phyloP scores from a whole-genome alignment of 2,888 invertebrate genomes.

The Cordilura impudica region DNA sequence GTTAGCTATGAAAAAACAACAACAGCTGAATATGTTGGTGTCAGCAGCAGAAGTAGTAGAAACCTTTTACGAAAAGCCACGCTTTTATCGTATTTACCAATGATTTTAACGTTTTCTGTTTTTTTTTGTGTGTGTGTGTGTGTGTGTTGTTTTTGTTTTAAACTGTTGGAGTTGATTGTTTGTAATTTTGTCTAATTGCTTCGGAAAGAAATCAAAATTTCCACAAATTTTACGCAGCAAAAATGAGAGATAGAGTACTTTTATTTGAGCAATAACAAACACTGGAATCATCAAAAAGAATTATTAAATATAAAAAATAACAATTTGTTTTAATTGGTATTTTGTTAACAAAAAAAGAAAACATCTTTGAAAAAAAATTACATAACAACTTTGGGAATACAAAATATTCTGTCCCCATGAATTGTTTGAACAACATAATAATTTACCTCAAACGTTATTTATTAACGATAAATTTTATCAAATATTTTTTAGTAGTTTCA shows the following conservation, averaged over 20 bases:
- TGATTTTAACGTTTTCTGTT: conserved; percentile 36
- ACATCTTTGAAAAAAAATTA: too few relatives aligned
- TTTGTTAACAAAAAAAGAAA: conserved; percentile 2
- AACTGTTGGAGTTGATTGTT: conserved; percentile 57
- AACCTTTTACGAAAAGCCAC: conserved; percentile 43
- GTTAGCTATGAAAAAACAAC: conserved; percentile 52
- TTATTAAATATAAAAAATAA: conserved; percentile 56
- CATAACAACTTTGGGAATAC: too few relatives aligned
- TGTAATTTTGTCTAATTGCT: conserved; percentile 62
- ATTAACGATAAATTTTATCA: too few relatives aligned
- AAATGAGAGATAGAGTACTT: not conserved
- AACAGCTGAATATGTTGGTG: conserved; percentile 34
- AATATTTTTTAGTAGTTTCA: too few relatives aligned
- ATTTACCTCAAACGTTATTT: too few relatives aligned
- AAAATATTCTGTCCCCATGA: too few relatives aligned
- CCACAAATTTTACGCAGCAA: conserved; percentile 42
- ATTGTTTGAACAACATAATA: too few relatives aligned
- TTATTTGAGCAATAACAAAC: conserved; percentile 19
- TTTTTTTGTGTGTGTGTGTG: not conserved
- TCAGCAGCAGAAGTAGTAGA: conserved; percentile 26
- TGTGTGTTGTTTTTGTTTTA: conserved; percentile 20
- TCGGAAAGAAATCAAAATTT: conserved; percentile 57
- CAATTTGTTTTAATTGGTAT: conserved; percentile 58
- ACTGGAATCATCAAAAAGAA: conserved; percentile 54
- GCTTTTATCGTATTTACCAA: conserved; percentile 58